Conservation (phyloP, 2,113 vertebrate species). For the Ceyx margarethae region DNA sequence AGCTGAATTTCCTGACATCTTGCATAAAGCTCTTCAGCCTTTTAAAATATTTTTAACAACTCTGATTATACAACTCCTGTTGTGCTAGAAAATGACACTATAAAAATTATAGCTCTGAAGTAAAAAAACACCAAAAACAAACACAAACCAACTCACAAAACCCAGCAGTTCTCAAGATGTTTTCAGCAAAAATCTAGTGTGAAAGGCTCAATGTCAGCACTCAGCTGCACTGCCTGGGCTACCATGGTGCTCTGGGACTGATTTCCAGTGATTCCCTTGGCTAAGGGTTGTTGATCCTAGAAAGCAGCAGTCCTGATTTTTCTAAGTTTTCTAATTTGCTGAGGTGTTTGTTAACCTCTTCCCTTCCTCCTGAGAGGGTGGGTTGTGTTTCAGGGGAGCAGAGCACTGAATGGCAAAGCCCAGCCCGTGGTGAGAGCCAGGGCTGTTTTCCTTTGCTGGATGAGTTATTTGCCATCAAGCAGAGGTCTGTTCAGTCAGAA, state of each 20-base stretch:
- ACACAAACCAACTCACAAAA: not conserved
- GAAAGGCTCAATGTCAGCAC: not conserved
- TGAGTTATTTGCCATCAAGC: not conserved
- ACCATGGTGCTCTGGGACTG: fast-evolving
- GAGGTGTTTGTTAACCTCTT: not conserved
- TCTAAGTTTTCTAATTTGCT: not conserved
- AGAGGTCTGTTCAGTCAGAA: not conserved
- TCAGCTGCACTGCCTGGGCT: not conserved
- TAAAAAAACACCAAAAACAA: not conserved
- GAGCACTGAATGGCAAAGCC: not conserved
- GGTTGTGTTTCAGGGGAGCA: not conserved
- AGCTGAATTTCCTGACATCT: not conserved
- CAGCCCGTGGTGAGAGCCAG: not conserved
- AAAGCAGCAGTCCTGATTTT: not conserved
- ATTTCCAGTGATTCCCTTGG: not conserved
- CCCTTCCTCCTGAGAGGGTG: not conserved
- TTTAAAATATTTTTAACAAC: not conserved
- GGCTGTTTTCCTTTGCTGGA: not conserved
- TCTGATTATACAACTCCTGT: not conserved
- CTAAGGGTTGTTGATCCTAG: not conserved
- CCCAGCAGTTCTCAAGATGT: not conserved
- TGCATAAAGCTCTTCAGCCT: not conserved
- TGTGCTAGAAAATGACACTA: not conserved
- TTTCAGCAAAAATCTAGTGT: not conserved
- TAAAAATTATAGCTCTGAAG: not conserved